Conservation (phyloP, 2,888 invertebrate genomes). For the Aproaerema taeniolella region DNA sequence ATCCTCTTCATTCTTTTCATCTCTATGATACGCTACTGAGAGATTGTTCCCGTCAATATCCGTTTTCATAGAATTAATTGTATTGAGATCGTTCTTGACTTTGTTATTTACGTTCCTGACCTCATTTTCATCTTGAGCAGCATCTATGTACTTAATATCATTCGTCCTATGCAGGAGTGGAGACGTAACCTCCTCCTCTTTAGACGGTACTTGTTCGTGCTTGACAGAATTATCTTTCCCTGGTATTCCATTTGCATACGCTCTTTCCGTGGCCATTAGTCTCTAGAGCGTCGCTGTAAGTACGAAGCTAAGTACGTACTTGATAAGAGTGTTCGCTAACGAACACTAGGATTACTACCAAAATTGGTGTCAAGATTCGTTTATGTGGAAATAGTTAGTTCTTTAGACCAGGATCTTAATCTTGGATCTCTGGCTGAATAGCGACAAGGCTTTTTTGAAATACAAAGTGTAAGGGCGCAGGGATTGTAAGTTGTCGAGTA, state of each 20-base stretch:
- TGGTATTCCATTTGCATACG: constrained; percentile 65
- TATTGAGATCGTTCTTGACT: constrained; percentile 54
- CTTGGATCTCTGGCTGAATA: constrained; percentile 78
- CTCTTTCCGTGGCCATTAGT: constrained; percentile 68
- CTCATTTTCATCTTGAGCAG: constrained; percentile 40
- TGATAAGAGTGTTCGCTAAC: constrained; percentile 38
- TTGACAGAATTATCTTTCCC: constrained; percentile 58
- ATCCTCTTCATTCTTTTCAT: constrained; percentile 53
- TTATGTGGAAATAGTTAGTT: constrained; percentile 59
- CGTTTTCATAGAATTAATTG: constrained; percentile 58
- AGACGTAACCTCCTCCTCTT: constrained; percentile 70
- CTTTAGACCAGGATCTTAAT: constrained; percentile 77
- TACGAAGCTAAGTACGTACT: constrained; percentile 48
- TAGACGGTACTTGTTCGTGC: constrained; percentile 62
- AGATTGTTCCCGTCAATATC: constrained; percentile 43
- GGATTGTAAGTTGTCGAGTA: constrained; percentile 71
- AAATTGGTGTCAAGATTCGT: constrained; percentile 51
- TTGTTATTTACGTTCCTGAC: constrained; percentile 35
- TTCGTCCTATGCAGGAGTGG: constrained; percentile 51
- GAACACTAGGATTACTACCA: constrained; percentile 44
- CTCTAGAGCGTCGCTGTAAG: constrained; percentile 42
- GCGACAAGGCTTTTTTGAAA: constrained; percentile 66
- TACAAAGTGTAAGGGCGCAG: constrained; percentile 66
- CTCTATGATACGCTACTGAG: constrained; percentile 46
- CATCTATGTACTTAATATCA: constrained; percentile 57